phyloP scores from a whole-genome alignment of 1,140 invertebrate genomes.

The Formica selysi region DNA sequence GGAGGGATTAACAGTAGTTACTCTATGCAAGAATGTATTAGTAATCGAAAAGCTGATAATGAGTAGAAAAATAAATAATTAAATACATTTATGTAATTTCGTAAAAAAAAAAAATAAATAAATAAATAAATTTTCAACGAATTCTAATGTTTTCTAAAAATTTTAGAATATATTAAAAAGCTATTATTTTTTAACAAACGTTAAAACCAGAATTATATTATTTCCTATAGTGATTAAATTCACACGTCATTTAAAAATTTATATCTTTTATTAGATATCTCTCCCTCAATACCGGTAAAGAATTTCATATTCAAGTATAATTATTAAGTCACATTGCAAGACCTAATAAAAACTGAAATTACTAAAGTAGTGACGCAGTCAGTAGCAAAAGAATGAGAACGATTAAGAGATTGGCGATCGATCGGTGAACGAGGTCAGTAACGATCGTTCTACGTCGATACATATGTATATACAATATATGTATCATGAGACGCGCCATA shows the following conservation, averaged over 20 bases:
- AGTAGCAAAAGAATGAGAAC: neutral
- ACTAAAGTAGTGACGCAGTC: neutral
- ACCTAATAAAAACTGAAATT: neutral
- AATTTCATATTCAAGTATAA: neutral
- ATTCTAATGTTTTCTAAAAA: too few relatives aligned
- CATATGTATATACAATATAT: neutral
- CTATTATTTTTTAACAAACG: too few relatives aligned
- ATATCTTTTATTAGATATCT: neutral
- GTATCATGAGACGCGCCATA: conserved; percentile 56
- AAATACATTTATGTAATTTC: neutral
- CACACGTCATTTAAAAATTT: neutral
- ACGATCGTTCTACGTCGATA: neutral
- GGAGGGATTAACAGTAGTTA: neutral
- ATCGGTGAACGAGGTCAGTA: conserved; percentile 15
- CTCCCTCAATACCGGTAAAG: neutral
- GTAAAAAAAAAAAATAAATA: neutral
- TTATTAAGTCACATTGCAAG: neutral
- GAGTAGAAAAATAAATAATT: neutral
- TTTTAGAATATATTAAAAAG: neutral
- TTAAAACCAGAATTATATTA: neutral
- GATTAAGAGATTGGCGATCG: conserved; percentile 8
- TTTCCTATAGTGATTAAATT: too few relatives aligned
- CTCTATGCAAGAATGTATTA: neutral
- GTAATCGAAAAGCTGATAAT: neutral
- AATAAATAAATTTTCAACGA: too few relatives aligned